These are phyloP conservation scores for Sebastes nivosus DNA, from an alignment of 2,797 vertebrate genomes.

Conservation along the genomic window DNA sequence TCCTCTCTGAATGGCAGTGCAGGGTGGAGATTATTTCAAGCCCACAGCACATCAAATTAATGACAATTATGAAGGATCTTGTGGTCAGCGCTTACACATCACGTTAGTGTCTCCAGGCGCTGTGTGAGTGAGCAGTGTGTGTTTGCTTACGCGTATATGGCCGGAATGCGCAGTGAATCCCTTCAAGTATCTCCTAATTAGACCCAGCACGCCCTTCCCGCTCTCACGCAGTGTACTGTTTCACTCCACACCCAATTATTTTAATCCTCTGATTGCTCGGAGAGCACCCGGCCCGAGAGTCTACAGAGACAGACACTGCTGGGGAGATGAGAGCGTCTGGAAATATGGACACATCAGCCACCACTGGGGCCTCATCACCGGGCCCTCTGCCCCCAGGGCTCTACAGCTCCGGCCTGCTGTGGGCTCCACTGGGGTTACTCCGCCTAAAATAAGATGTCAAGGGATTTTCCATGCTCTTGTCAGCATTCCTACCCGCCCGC, in stretches of 20 bases:
- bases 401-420: constrained; percentile 50
- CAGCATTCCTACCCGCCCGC: constrained; percentile 69
- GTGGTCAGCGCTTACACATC: constrained; percentile 49
- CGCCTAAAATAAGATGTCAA: constrained; percentile 80
- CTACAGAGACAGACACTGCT: constrained; percentile 80
- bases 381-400: constrained; percentile 67
- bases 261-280: constrained; percentile 89
- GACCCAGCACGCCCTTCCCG: constrained; percentile 82
- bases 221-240: constrained; percentile 78
- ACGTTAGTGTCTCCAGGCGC: constrained; percentile 34
- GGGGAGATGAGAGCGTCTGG: constrained; percentile 66
- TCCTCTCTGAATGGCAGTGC: constrained; percentile 54
- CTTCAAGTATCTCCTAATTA: constrained; percentile 88
- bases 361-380: constrained; percentile 62
- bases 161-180: constrained; percentile 82
- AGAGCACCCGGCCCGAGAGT: constrained; percentile 73
- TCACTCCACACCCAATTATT: constrained; percentile 81
- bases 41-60: constrained; percentile 70
- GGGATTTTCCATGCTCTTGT: constrained; percentile 78
- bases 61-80: constrained; percentile 71
- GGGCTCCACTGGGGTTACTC: constrained; percentile 55
- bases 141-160: constrained; percentile 57
- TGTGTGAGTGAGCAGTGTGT: neutral
- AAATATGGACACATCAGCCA: constrained; percentile 67
- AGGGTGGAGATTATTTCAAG: constrained; percentile 58